A percentile compares a stretch with the other conserved stretches of the same genome.
Evolutionary conservation across 2,888 invertebrate species (phyloP).

Genomic region (Sycophila texana): DNA sequence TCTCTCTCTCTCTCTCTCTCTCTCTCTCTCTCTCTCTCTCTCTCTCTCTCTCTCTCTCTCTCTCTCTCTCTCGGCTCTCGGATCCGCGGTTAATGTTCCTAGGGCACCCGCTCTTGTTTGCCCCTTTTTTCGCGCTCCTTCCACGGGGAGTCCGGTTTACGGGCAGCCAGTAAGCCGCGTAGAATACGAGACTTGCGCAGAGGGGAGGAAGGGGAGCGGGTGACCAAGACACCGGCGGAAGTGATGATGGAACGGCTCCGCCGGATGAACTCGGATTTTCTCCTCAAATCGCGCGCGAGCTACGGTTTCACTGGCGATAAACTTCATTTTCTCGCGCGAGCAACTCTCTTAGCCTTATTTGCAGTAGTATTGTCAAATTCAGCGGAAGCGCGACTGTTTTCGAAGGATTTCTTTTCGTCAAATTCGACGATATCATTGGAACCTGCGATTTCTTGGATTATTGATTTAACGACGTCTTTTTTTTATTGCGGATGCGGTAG

Average conservation of each 20-base stretch:
- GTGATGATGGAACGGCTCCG: slow-evolving; percentile 30
- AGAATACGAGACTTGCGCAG: slow-evolving; percentile 33
- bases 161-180: not conserved
- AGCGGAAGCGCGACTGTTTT: too few species aligned
- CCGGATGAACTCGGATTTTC: slow-evolving; percentile 19
- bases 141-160: slow-evolving; percentile 39
- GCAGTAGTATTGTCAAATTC: too few species aligned
- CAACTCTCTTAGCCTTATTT: too few species aligned
- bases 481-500: too few species aligned
- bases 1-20: too few species aligned
- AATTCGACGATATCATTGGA: too few species aligned
- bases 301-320: slow-evolving; percentile 16
- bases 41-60: too few species aligned
- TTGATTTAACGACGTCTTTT: too few species aligned
- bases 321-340: too few species aligned
- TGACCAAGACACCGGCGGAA: slow-evolving; percentile 23
- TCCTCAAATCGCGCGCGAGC: not conserved
- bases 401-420: too few species aligned
- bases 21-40: too few species aligned
- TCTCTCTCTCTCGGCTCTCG: not conserved
- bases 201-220: not conserved
- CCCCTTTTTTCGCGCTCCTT: slow-evolving; percentile 6
- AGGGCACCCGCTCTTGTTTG: slow-evolving; percentile 31
- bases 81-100: slow-evolving; percentile 20
- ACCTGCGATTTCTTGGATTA: too few species aligned